Evolutionary conservation across 2,113 vertebrate genomes (phyloP), one percentile per base, ranked within the genome.

Genomic region (Mus pahari): DNA sequence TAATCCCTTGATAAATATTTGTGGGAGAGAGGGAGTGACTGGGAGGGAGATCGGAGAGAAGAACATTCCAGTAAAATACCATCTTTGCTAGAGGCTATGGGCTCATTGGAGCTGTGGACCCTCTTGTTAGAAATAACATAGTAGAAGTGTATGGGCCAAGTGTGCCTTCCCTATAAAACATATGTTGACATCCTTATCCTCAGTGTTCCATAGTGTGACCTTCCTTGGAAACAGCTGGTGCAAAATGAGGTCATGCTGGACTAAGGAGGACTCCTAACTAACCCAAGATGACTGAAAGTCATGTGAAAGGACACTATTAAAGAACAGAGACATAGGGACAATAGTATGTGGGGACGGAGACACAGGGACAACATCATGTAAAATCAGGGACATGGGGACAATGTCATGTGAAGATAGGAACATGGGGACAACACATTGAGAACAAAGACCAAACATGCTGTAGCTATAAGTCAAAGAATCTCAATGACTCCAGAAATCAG

Each of bases 1-100:
- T 90, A 89, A 95, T 96, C 77, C 50, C 90, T 86, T 78, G 89
- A 83, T 93, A 95, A 96, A 93, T 97, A 94, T 93, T 90, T 94
- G 90, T 81, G 58, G 74, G 68, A 71, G 83, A 55, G n/a, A 81
- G 73, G 60, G 5, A 20, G 13, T 7, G 19, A 5, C 16, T 26
- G 28, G 50, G 0, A 17, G 26, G 39, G n/a, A 14, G 22, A 17
- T 13, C 20, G 17, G 16, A 14, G 45, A 70, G n/a, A 75, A 74
- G 78, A 73, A 36, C 6, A 14, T 22, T 60, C 66, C 33, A 28
- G 31, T 33, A 55, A 3, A 3, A 64, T 48, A 55, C 36, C 48
- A 28, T 9, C 39, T 75, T 45, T 50, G 8, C 5, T 16, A 7
- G 62, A 78, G 86, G 36, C 75, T 2, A 0, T 0, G 71, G 1